These are phyloP conservation scores for Falco novaeseelandiae DNA, from an alignment of 2,797 vertebrate genomes.

Conservation along the genomic window DNA sequence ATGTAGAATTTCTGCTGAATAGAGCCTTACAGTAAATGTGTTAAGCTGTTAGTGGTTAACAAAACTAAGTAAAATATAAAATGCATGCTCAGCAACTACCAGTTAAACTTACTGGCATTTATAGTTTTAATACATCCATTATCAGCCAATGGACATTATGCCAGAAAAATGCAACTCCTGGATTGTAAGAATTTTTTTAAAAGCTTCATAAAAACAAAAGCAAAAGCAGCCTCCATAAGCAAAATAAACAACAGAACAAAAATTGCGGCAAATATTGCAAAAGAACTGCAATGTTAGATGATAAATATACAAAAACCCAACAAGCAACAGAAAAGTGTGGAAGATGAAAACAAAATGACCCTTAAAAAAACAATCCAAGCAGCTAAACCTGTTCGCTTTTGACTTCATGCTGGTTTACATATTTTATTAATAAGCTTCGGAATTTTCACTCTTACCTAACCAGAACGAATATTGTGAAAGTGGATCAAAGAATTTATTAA, in stretches of 20 bases:
- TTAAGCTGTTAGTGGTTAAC: constrained; percentile 81
- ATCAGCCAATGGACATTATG: constrained; percentile 57
- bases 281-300: constrained; percentile 73
- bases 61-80: constrained; percentile 74
- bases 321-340: constrained; percentile 75
- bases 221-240: constrained; percentile 69
- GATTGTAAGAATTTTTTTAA: background rate
- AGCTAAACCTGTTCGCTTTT: constrained; percentile 47
- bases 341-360: constrained; percentile 64
- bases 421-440: background rate
- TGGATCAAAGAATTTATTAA: constrained; percentile 18
- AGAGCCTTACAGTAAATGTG: constrained; percentile 78
- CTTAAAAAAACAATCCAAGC: constrained; percentile 46
- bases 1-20: constrained; percentile 79
- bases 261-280: constrained; percentile 62
- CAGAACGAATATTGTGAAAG: background rate
- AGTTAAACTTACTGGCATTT: constrained; percentile 59
- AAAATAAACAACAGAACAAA: constrained; percentile 59
- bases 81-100: constrained; percentile 73
- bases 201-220: constrained; percentile 48
- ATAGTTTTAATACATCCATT: constrained; percentile 56
- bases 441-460: background rate
- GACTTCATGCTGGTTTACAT: background rate
- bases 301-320: constrained; percentile 69
- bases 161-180: constrained; percentile 58